Evolutionary conservation across 2,797 vertebrate genomes (phyloP).

Genomic region (Rhinogobio ventralis): DNA sequence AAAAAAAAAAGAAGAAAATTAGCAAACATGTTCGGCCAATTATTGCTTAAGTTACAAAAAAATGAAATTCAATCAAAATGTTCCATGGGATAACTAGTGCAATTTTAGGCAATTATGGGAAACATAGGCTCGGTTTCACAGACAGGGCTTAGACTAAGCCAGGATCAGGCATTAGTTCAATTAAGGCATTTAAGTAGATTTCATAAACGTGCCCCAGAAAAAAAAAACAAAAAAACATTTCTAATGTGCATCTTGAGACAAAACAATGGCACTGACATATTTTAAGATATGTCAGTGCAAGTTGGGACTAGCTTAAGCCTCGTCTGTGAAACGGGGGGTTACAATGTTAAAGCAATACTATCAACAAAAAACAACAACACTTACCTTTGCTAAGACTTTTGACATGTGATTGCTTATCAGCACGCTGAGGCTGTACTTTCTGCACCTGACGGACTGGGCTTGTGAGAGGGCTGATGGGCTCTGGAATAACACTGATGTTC

Average conservation of each 20-base stretch:
- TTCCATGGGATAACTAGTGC: not conserved
- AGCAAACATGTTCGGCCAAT: not conserved
- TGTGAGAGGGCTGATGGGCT: slow-evolving; percentile 91
- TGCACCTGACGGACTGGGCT: slow-evolving; percentile 85
- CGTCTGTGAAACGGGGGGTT: not conserved
- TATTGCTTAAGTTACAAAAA: not conserved
- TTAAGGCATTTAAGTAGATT: too few species aligned
- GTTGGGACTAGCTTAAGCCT: not conserved
- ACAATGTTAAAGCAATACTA: not conserved
- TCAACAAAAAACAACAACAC: slow-evolving; percentile 43
- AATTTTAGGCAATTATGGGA: not conserved
- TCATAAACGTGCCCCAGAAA: too few species aligned
- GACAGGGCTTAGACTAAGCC: not conserved
- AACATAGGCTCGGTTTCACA: not conserved
- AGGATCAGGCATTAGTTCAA: not conserved
- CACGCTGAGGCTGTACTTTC: slow-evolving; percentile 75
- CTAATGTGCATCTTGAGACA: too few species aligned
- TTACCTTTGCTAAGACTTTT: slow-evolving; percentile 89
- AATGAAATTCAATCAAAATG: not conserved
- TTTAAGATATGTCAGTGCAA: too few species aligned
- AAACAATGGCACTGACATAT: too few species aligned
- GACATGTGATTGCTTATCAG: slow-evolving; percentile 79
- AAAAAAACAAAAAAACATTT: too few species aligned
- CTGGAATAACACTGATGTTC: slow-evolving; percentile 87
- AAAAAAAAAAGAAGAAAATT: slow-evolving; percentile 17